Base-by-base conservation (phyloP, 2,888 invertebrate genomes). In the Pollenia angustigena region DNA sequence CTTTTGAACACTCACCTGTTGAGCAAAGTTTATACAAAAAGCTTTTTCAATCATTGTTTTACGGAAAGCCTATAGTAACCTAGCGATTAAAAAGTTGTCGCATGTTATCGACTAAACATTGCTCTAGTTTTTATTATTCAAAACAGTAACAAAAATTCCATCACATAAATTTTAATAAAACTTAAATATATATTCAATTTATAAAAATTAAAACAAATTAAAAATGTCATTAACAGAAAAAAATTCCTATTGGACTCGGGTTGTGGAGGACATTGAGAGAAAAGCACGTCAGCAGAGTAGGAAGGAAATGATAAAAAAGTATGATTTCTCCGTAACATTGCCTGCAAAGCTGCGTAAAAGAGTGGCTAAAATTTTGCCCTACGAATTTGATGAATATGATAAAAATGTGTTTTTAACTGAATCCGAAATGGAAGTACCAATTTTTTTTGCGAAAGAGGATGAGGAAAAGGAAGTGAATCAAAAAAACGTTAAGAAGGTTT, bases 261-360 rank as follows among this genome's bases (percentile, higher is more conserved):
- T 92, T 2, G 90, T 92, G 9, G 74, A 89, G 1, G 91, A 92
- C 44, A 91, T 93, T 18, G 93, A 93, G 68, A 86, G 72, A 14
- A 84, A 87, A 0, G 89, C 90, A 0, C 68, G 68, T 4, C 50
- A 85, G 12, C 88, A 89, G n/a, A 88, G 85, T 23, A 69, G 81
- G 1, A 81, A 87, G 16, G 82, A 88, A 1, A 85, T 58, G 0
- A 88, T 90, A 6, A 90, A 88, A 84, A 87, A 88, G 3, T 88
- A 89, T 66, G 92, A 93, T 75, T 92, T 91, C 54, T 91, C 92
- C 0, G 64, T 90, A n/a, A 90, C 92, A 0, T 68, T 93, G 58
- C 93, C 93, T 0, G 88, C 89, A 10, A 88, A 88, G 16, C 83
- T 93, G 10, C 89, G 91, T 0, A 89, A 90, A 18, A 89, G 93